Base-by-base conservation (phyloP, 2,888 invertebrate genomes). In the Acanthoscelides obtectus region DNA sequence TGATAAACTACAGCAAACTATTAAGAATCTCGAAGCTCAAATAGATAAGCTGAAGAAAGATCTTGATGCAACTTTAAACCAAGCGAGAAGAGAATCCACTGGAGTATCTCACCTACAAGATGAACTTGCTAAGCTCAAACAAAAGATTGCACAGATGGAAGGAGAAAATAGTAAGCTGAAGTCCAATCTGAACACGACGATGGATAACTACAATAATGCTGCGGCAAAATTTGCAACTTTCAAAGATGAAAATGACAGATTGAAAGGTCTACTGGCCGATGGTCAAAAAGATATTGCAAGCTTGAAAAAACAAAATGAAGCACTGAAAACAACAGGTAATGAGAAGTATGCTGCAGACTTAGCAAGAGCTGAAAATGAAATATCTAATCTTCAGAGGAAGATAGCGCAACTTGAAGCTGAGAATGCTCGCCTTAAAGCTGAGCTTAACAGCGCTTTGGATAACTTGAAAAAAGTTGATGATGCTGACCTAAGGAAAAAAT, bases 41-140 rank as follows among this genome's bases (percentile, higher is more conserved):
- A 70, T 77, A 22, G 73, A 72, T 8, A 75, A 74, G 69, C 68
- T 80, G 66, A 79, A 77, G 70, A 75, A 75, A 70, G 79, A 80
- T 65, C 67, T 80, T n/a, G 79, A 79, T 69, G 66, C 64, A 2
- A 65, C 72, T 63, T 69, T 78, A 69, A 74, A 72, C 70, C 72
- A 75, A 19, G 75, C 77, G 12, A 77, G 74, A 70, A 75, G 76
- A 65, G 75, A 69, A 19, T 70, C 75, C 20, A 70, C 74, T 19
- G 74, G 71, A 5, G 67, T 74, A n/a, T 67, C 72, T 3, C 73
- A 76, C 12, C 69, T 77, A 64, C 75, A 75, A 27, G 74, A 76
- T n/a, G 79, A 79, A 73, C 75, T 74, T 70, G 72, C 70, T 2
- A 76, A 75, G 67, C 70, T 79, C 19, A 79, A 73, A 74, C 75